Evolutionary conservation across 1,140 invertebrate genomes (phyloP).

Genomic region (Diabrotica virgifera): DNA sequence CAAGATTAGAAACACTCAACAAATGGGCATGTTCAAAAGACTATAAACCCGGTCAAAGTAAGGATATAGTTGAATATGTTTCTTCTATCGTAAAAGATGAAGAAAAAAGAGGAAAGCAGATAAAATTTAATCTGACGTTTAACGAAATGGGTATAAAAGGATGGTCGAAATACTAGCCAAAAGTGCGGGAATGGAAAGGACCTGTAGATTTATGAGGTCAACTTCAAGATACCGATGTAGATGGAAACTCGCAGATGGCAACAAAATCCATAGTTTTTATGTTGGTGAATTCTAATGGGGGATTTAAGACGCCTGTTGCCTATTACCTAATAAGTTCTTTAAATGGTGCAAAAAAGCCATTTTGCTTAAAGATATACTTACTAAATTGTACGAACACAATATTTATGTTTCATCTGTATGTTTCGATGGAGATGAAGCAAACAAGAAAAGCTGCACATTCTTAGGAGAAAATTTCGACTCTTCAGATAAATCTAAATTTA

Average conservation of each 20-base stretch:
- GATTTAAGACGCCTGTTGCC: neutral
- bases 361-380: too few relatives aligned
- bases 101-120: neutral
- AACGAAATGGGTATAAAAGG: neutral
- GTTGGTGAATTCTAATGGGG: neutral
- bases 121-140: neutral
- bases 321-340: neutral
- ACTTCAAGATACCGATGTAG: neutral
- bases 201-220: neutral
- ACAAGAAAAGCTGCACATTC: slow-evolving; percentile 25
- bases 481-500: too few relatives aligned
- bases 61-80: too few relatives aligned
- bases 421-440: slow-evolving; percentile 16
- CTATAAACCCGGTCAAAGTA: too few relatives aligned
- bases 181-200: neutral
- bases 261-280: neutral
- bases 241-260: neutral
- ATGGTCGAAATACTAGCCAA: neutral
- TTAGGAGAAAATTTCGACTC: slow-evolving; percentile 28
- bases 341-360: neutral
- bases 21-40: too few relatives aligned
- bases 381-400: neutral
- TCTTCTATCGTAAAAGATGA: too few relatives aligned
- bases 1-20: too few relatives aligned
- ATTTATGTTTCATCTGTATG: neutral